These are phyloP conservation scores for Acrocephalus scirpaceus DNA, from an alignment of 2,797 vertebrate species.

Conservation along the genomic window DNA sequence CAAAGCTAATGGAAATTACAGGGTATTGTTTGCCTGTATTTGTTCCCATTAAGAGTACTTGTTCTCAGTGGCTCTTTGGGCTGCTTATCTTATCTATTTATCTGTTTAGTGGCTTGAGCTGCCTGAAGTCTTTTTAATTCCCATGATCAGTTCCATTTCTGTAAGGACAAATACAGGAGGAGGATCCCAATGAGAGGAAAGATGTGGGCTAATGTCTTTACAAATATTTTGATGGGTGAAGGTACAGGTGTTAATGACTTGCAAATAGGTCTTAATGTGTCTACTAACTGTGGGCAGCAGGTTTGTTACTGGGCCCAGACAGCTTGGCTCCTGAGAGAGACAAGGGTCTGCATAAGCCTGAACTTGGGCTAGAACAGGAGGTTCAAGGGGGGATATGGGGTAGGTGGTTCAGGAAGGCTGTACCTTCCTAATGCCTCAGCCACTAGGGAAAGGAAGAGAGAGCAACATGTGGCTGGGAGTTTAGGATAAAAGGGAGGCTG, in stretches of 20 bases:
- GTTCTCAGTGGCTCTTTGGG: not conserved
- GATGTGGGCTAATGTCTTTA: not conserved
- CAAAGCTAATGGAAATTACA: constrained; percentile 8
- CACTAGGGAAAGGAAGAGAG: not conserved
- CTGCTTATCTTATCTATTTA: not conserved
- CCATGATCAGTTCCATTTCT: not conserved
- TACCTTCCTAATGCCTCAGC: not conserved
- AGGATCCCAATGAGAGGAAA: not conserved
- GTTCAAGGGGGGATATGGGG: not conserved
- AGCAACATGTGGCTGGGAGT: accelerated
- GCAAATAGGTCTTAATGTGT: not conserved
- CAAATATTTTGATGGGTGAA: not conserved
- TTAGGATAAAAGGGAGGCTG: not conserved
- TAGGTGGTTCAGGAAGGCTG: accelerated
- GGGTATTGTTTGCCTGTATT: not conserved
- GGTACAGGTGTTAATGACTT: not conserved
- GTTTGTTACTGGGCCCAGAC: not conserved
- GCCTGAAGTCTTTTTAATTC: not conserved
- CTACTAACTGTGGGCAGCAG: not conserved
- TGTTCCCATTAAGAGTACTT: not conserved
- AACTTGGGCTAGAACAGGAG: not conserved
- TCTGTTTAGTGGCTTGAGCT: not conserved
- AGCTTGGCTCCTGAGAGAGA: not conserved
- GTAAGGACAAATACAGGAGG: not conserved
- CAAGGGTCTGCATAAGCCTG: not conserved